phyloP scores from a whole-genome alignment of 2,888 invertebrate genomes.

The Epirrita christyi region DNA sequence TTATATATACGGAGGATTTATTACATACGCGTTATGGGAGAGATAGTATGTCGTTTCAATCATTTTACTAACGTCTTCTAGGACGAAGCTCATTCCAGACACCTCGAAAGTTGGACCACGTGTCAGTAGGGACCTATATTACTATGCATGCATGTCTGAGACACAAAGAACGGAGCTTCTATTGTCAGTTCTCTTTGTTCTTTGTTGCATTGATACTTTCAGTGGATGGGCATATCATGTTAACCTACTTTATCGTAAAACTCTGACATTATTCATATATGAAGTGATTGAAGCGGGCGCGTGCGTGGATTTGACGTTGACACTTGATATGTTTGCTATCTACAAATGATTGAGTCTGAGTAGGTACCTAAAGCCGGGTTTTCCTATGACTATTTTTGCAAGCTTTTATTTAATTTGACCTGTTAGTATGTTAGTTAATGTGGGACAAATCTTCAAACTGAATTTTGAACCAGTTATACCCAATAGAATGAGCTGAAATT shows the following conservation, averaged over 20 bases:
- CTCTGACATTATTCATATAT: slow-evolving; percentile 35
- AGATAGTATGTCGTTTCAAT: too few relatives aligned
- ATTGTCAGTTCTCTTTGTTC: slow-evolving; percentile 55
- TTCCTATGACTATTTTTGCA: too few relatives aligned
- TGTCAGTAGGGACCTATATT: neutral
- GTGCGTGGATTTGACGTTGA: neutral
- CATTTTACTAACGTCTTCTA: too few relatives aligned
- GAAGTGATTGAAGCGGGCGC: neutral
- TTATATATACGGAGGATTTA: too few relatives aligned
- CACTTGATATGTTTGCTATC: neutral
- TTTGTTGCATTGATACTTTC: slow-evolving; percentile 45
- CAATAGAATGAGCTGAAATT: too few relatives aligned
- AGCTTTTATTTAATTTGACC: too few relatives aligned
- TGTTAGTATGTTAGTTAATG: too few relatives aligned
- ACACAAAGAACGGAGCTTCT: slow-evolving; percentile 38
- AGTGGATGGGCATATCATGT: slow-evolving; percentile 52
- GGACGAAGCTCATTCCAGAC: neutral
- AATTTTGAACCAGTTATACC: too few relatives aligned
- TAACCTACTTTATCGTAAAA: slow-evolving; percentile 59
- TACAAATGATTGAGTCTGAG: too few relatives aligned
- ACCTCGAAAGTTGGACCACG: neutral
- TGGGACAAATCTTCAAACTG: too few relatives aligned
- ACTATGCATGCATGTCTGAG: slow-evolving; percentile 16
- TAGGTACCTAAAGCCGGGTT: too few relatives aligned
- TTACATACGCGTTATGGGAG: too few relatives aligned